phyloP scores from a whole-genome alignment of 2,797 vertebrate genomes.

The Schizopygopsis malacanthus region DNA sequence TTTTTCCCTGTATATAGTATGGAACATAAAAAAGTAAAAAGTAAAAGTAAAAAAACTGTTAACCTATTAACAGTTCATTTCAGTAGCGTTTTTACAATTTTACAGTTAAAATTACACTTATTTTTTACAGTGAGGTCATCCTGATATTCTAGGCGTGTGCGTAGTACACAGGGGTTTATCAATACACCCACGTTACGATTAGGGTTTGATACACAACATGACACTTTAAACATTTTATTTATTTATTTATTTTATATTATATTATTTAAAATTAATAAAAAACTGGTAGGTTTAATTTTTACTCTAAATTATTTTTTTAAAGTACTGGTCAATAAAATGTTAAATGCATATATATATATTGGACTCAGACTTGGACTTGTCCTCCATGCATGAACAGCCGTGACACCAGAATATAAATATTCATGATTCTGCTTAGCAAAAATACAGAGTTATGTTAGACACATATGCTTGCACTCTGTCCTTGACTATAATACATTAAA shows the following conservation, averaged over 20 bases:
- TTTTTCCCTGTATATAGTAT: too few species aligned
- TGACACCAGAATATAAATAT: not conserved
- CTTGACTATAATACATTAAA: not conserved
- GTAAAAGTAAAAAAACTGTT: too few species aligned
- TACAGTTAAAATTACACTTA: too few species aligned
- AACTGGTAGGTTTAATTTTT: too few species aligned
- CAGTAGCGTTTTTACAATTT: too few species aligned
- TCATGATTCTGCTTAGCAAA: not conserved
- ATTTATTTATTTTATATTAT: too few species aligned
- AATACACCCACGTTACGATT: not conserved
- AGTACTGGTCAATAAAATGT: not conserved
- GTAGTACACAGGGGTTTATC: not conserved
- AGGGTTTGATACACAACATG: not conserved
- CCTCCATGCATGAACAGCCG: not conserved
- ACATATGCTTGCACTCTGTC: not conserved
- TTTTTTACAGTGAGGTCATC: not conserved
- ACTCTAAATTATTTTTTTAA: not conserved
- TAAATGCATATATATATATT: not conserved
- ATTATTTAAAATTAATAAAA: too few species aligned
- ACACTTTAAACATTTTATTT: too few species aligned
- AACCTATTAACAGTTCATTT: too few species aligned
- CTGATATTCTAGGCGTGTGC: not conserved
- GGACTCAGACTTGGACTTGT: not conserved
- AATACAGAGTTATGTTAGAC: not conserved
- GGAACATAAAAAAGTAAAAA: too few species aligned